A percentile compares a stretch with the other conserved stretches of the same genome.
These are phyloP conservation scores for Agelastica alni DNA, from an alignment of 2,888 invertebrate genomes.

Conservation along the genomic window DNA sequence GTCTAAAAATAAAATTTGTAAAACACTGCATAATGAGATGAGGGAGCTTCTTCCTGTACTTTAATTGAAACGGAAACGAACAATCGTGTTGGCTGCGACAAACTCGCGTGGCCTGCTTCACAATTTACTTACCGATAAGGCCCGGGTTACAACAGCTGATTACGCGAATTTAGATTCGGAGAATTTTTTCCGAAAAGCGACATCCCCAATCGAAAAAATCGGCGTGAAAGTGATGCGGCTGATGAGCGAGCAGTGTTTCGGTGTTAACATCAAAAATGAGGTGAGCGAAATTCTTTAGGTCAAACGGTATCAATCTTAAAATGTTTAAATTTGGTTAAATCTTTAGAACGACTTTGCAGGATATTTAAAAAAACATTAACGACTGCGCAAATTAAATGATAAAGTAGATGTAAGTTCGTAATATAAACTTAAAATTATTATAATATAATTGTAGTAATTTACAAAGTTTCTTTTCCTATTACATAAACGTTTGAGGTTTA, in stretches of 20 bases:
- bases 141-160: slow-evolving; percentile 39
- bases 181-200: slow-evolving; percentile 14
- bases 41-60: slow-evolving; percentile 58
- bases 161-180: slow-evolving; percentile 35
- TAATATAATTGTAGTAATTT: too few relatives aligned
- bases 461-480: too few relatives aligned
- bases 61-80: slow-evolving; percentile 59
- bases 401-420: too few relatives aligned
- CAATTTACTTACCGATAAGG: slow-evolving; percentile 46
- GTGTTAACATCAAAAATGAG: slow-evolving; percentile 20
- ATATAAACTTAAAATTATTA: too few relatives aligned
- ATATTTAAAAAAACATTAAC: too few relatives aligned
- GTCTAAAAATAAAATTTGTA: slow-evolving; percentile 58
- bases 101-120: slow-evolving; percentile 51
- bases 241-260: neutral
- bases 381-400: too few relatives aligned
- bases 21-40: slow-evolving; percentile 59
- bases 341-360: too few relatives aligned
- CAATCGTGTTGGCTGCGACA: slow-evolving; percentile 56
- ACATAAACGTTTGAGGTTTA: too few relatives aligned
- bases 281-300: slow-evolving; percentile 15
- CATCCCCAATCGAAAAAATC: neutral
- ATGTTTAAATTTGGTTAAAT: too few relatives aligned
- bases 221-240: slow-evolving; percentile 6
- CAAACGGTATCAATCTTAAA: too few relatives aligned